A percentile compares a stretch with the other conserved stretches of the same genome.
phyloP scores from a whole-genome alignment of 2,797 vertebrate genomes.

The Cheirogaleus major region DNA sequence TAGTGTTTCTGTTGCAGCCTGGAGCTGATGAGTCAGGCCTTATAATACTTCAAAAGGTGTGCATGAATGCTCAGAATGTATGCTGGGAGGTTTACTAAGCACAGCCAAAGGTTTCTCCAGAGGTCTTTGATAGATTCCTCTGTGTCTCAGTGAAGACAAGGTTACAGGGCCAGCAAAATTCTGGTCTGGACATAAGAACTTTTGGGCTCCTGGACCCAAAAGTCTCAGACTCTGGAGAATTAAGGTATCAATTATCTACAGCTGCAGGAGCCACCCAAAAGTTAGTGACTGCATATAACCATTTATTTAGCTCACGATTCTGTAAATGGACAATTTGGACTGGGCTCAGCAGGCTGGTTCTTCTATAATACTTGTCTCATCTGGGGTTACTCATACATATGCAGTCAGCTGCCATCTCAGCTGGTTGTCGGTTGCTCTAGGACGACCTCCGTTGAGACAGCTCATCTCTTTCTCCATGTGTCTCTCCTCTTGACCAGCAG shows the following conservation, averaged over 20 bases:
- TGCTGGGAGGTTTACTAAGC: neutral
- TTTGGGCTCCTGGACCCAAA: neutral
- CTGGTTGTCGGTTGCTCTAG: neutral
- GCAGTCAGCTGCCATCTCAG: neutral
- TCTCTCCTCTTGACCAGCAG: neutral
- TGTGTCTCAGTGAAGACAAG: neutral
- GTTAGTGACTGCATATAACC: neutral
- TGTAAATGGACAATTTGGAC: neutral
- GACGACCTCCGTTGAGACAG: neutral
- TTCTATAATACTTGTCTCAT: neutral
- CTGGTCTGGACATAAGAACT: neutral
- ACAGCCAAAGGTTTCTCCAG: neutral
- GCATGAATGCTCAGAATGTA: neutral
- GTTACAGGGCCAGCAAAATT: neutral
- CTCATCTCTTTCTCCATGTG: neutral
- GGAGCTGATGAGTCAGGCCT: neutral
- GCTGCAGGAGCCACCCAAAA: neutral
- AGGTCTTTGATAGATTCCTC: neutral
- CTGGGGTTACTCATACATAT: neutral
- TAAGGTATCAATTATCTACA: neutral
- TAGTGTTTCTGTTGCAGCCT: conserved; percentile 55
- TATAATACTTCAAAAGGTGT: neutral
- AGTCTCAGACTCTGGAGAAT: neutral
- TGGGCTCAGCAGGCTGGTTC: neutral
- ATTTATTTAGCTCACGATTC: neutral